Conservation (phyloP, 2,888 invertebrate genomes). For the Nomada ferruginata region DNA sequence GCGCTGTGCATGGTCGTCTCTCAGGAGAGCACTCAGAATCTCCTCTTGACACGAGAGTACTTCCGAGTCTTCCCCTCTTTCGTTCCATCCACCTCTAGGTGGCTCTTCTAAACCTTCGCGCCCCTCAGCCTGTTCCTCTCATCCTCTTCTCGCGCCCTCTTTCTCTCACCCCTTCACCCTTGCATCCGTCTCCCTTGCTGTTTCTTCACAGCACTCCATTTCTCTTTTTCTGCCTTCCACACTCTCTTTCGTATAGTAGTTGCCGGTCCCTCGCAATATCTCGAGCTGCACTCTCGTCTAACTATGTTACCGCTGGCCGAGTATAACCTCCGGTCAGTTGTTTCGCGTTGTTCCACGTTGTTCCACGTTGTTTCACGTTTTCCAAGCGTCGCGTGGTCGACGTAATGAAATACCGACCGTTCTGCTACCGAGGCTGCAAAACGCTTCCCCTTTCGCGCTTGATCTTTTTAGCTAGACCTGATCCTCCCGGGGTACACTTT, state of each 20-base stretch:
- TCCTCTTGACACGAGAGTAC: slow-evolving; percentile 81
- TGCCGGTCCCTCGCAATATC: slow-evolving; percentile 40
- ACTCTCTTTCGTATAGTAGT: slow-evolving; percentile 49
- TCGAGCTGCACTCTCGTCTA: slow-evolving; percentile 62
- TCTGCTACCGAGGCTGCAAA: slow-evolving; percentile 6
- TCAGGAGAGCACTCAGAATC: slow-evolving; percentile 81
- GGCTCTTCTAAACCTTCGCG: slow-evolving; percentile 69
- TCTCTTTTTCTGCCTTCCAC: slow-evolving; percentile 38
- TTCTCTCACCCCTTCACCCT: slow-evolving; percentile 17
- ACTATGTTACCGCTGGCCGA: slow-evolving; percentile 70
- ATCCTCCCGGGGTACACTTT: slow-evolving; percentile 13
- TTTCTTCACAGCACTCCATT: slow-evolving; percentile 21
- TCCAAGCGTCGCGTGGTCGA: slow-evolving; percentile 49
- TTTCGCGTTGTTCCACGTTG: slow-evolving; percentile 66
- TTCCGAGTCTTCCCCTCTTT: slow-evolving; percentile 69
- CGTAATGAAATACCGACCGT: slow-evolving; percentile 57
- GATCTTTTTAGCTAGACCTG: not conserved
- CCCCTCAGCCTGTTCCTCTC: slow-evolving; percentile 64
- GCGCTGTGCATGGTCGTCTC: slow-evolving; percentile 69
- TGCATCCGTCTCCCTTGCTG: slow-evolving; percentile 12
- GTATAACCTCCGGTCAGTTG: slow-evolving; percentile 63
- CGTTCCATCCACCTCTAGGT: slow-evolving; percentile 55
- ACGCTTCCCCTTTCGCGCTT: not conserved
- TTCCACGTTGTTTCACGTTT: slow-evolving; percentile 66
- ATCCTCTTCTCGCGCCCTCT: slow-evolving; percentile 6